Evolutionary conservation across 2,888 invertebrate species (phyloP), one percentile per base, ranked within the genome.

Genomic region (Clanis bilineata): DNA sequence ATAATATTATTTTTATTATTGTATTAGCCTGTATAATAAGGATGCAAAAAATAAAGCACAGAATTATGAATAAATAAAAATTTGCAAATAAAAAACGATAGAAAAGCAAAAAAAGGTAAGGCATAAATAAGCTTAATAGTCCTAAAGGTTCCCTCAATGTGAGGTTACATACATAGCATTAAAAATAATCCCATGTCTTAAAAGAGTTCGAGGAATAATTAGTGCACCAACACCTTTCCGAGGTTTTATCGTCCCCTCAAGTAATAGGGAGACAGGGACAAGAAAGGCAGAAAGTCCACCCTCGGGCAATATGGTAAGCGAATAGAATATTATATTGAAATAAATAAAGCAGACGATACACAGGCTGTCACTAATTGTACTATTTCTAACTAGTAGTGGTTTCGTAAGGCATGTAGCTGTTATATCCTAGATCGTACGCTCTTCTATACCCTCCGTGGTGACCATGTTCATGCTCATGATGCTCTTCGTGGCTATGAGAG

Each of bases 401-500:
- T 38, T 88, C 90, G 66, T 92, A 90, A 18, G 91, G 91, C 83
- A 84, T 82, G 25, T 92, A 92, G 56, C 84, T 90, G 41, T 85
- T 90, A 59, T 90, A 91, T n/a, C 82, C 78, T 39, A 75, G 67
- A 57, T 93, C 93, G 58, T 94, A 86, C 0, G 93, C 93, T 66
- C 94, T 82, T 60, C 93, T 92, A 60, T 93, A 94, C 0, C 93
- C 94, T 0, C 90, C 90, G 59, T 93, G 93, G 58, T 93, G 93
- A 0, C 93, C 93, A 66, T 93, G 92, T 0, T 92, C 92, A 36
- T 91, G 90, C 15, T 93, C 90, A 64, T 93, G 93, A 22, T 93
- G 93, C 62, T 95, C 95, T 63, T 95, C 95, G 62, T 95, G 95
- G 62, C 95, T 95, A 74, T 96, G 95, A 0, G 94, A 94, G 72